Base-by-base conservation (phyloP, 2,797 vertebrate species). In the Perdix hodgsoniae region DNA sequence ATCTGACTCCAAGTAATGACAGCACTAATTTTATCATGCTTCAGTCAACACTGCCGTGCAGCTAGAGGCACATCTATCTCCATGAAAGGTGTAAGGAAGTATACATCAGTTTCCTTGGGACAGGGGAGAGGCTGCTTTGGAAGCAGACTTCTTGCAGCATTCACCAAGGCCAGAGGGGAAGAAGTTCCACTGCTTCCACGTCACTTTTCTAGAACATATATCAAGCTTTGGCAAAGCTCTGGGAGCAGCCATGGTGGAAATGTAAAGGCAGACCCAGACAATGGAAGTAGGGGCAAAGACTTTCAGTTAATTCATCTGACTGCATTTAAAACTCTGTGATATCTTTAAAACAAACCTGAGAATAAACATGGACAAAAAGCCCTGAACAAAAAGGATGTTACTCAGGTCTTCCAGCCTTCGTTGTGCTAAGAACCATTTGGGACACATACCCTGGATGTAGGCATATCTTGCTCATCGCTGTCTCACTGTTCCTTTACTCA, bases 1-100 rank as follows among this genome's bases (percentile, higher is more conserved):
- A 93, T 2, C 37, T 2, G 35, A 22, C 23, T 93, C 33, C 47
- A 47, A 42, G 82, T 35, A 50, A 88, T 10, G 13, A 29, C 33
- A 42, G 26, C 19, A 40, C 33, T 31, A 6, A 79, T 79, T 89
- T 88, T 60, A 67, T 1, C 11, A 73, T 7, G 24, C 21, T 18
- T 29, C 6, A 14, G 3, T 35, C 52, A 66, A 15, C 18, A 6
- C 0, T 61, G 52, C 33, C 64, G 19, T 8, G 14, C 11, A 29
- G 14, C 21, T 14, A 2, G 1, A 42, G 60, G 11, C 63, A 14
- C 18, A 47, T 24, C 50, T 21, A 1, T 11, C 14, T 2, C 60
- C 61, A 14, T 1, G 16, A 37, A 31, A 64, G 23, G 23, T 44
- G 9, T 44, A 44, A 44, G 42, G 7, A 44, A 44, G 17, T 44